Evolutionary conservation across 2,888 invertebrate species (phyloP), one percentile per base, ranked within the genome.

Genomic region (Hydroisotoma schaefferi): DNA sequence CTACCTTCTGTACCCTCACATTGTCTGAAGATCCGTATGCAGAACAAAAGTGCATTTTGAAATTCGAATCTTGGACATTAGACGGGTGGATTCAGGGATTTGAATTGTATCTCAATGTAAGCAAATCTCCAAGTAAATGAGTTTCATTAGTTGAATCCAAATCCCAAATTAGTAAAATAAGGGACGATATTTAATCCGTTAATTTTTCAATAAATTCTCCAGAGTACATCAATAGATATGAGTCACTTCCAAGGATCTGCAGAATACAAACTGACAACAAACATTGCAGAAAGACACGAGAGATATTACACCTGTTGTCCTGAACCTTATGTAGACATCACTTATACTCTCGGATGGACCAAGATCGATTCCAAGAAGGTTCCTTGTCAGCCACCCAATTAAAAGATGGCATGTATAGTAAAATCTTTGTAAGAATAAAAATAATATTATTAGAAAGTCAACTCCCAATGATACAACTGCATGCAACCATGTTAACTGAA

Each of bases 1-100:
- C 25, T 15, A 43, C 67, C 6, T 43, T 55, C 8, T 69, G 69
- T 33, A 59, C 63, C 28, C 27, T 67, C 3, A 63, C 52, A n/a
- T 38, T 67, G 43, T 38, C 43, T 18, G 38, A 40, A 5, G 23
- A 38, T 3, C 67, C 67, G 1, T 65, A 56, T 29, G 67, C 53
- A n/a, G 51, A 60, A 26, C 69, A 69, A 37, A 49, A 22, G 5
- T 69, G 69, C 46, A 44, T 23, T 18, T 10, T 69, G 37, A 65
- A 67, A 52, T 67, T 67, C 29, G 67, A 67, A 1, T 59, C 59
- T 12, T 69, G 69, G 69, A 63, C 67, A 12, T 65, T 56, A 40
- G 67, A 69, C n/a, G n/a, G n/a, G n/a, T n/a, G n/a, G n/a, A n/a
- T n/a, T n/a, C n/a, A n/a, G n/a, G n/a, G n/a, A n/a, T n/a, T n/a